Evolutionary conservation across 2,113 vertebrate genomes (phyloP).

Genomic region (Hippocampus mohnikei): DNA sequence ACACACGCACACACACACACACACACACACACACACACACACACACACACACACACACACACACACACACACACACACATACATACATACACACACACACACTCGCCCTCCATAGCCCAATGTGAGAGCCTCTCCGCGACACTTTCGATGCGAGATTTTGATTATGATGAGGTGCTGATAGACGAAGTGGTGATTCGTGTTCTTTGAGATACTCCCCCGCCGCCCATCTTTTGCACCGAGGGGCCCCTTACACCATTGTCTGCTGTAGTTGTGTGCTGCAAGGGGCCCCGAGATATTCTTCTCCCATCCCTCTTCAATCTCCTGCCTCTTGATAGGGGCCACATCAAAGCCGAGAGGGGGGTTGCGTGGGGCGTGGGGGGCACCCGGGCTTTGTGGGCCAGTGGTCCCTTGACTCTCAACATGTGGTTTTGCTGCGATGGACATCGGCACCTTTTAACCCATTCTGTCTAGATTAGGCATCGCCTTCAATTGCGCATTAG

Average conservation of each 20-base stretch:
- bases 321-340: conserved; percentile 82
- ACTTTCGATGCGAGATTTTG: neutral
- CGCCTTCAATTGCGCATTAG: conserved; percentile 96
- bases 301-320: conserved; percentile 70
- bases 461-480: conserved; percentile 98
- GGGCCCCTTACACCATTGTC: conserved; percentile 57
- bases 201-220: conserved; percentile 26
- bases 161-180: conserved; percentile 14
- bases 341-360: conserved; percentile 84
- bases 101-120: conserved; percentile 39
- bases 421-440: conserved; percentile 94
- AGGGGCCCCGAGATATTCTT: conserved; percentile 71
- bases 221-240: conserved; percentile 41
- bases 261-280: conserved; percentile 49
- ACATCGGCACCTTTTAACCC: conserved; percentile 99
- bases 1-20: neutral
- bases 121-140: conserved; percentile 30
- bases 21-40: conserved; percentile 17
- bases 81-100: conserved; percentile 28
- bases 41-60: conserved; percentile 9
- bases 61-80: conserved; percentile 19
- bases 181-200: conserved; percentile 21
- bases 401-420: conserved; percentile 94
- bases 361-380: conserved; percentile 23
- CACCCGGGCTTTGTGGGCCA: conserved; percentile 88